phyloP scores from a whole-genome alignment of 1,140 invertebrate genomes.

The Coptotermes formosanus region DNA sequence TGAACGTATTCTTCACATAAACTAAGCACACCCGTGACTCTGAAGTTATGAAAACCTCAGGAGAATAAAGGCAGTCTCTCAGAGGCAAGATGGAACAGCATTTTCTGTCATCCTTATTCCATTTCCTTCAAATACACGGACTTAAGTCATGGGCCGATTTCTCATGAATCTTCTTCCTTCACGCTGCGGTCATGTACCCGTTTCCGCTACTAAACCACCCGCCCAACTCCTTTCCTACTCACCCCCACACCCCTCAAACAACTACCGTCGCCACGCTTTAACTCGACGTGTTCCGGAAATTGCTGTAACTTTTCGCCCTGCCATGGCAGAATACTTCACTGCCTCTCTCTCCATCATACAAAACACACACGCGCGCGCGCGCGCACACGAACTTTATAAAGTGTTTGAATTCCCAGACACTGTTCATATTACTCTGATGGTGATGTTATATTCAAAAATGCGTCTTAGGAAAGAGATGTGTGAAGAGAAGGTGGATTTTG shows the following conservation, averaged over 20 bases:
- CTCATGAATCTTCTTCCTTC: neutral
- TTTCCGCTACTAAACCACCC: neutral
- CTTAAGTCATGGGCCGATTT: neutral
- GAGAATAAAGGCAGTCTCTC: too few species aligned
- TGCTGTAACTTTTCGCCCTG: neutral
- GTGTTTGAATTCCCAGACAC: neutral
- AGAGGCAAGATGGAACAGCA: neutral
- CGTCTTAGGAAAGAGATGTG: neutral
- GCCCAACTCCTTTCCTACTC: neutral
- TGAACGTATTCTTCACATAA: too few species aligned
- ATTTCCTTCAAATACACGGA: neutral
- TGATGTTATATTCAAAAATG: neutral
- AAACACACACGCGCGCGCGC: neutral
- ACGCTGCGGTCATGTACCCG: neutral
- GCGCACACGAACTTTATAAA: neutral
- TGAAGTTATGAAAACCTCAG: too few species aligned
- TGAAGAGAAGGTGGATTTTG: neutral
- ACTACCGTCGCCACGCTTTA: neutral
- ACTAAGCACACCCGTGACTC: too few species aligned
- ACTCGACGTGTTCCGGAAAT: constrained; percentile 1
- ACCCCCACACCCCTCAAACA: neutral
- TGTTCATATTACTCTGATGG: neutral
- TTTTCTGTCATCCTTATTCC: neutral
- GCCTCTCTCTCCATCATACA: neutral
- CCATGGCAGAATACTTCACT: neutral